A percentile compares a stretch with the other conserved stretches of the same genome.
Evolutionary conservation across 2,113 vertebrate genomes (phyloP).

Genomic region (Elanoides forficatus): DNA sequence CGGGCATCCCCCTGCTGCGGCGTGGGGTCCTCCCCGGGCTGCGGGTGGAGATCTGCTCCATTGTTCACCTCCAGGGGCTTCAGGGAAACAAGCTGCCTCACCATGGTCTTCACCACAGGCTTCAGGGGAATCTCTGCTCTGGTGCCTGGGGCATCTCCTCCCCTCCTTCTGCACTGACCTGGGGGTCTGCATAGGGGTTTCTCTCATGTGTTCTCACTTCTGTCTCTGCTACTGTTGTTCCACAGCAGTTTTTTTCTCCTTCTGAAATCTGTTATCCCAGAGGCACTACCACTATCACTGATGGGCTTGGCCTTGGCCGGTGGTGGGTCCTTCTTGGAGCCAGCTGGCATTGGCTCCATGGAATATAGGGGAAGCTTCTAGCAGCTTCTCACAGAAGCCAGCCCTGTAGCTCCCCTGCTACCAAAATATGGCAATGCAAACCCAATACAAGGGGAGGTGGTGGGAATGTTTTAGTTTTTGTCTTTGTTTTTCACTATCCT

Average conservation of each 20-base stretch:
- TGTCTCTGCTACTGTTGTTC: not conserved
- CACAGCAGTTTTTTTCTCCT: not conserved
- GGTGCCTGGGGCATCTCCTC: not conserved
- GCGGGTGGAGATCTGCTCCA: not conserved
- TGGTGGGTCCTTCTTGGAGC: not conserved
- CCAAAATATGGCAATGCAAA: not conserved
- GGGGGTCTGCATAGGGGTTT: not conserved
- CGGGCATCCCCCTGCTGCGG: not conserved
- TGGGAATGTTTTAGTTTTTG: not conserved
- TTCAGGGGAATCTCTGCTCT: not conserved
- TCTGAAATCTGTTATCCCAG: not conserved
- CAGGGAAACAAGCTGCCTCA: not conserved
- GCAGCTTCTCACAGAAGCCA: not conserved
- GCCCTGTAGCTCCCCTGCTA: too few species aligned
- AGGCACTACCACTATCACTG: not conserved
- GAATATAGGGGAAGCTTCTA: not conserved
- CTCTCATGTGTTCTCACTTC: not conserved
- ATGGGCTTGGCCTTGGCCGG: not conserved
- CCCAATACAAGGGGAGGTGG: not conserved
- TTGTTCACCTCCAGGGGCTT: not conserved
- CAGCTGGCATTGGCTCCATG: not conserved
- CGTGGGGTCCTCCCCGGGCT: not conserved
- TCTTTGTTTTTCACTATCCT: not conserved
- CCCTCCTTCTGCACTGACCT: not conserved
- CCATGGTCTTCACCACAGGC: fast-evolving